Evolutionary conservation across 2,888 invertebrate species (phyloP).

Genomic region (Machimus atricapillus): DNA sequence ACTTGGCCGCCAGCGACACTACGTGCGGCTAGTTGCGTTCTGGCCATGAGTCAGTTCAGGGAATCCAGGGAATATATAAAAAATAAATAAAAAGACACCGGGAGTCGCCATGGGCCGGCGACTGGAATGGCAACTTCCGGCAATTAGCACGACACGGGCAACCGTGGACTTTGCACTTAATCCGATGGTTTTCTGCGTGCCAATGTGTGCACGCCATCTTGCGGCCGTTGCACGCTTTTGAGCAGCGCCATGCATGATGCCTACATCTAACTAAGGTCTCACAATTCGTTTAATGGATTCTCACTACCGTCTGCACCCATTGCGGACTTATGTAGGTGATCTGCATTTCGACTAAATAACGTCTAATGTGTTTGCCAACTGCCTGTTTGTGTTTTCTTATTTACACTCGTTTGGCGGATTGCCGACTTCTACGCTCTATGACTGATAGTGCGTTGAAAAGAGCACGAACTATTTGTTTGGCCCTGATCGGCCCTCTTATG

Average conservation of each 20-base stretch:
- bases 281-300: neutral
- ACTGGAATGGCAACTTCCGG: conserved; percentile 51
- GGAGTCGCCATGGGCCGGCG: conserved; percentile 43
- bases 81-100: conserved; percentile 39
- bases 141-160: conserved; percentile 46
- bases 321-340: neutral
- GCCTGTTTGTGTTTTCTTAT: conserved; percentile 40
- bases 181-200: neutral
- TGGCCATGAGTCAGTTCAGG: conserved; percentile 38
- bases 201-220: neutral
- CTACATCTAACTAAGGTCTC: neutral
- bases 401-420: conserved; percentile 46
- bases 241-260: neutral
- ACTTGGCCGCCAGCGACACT: neutral
- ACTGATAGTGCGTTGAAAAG: neutral
- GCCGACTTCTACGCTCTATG: conserved; percentile 23
- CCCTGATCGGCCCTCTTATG: conserved; percentile 9
- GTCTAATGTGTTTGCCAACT: neutral
- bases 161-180: conserved; percentile 28
- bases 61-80: conserved; percentile 13
- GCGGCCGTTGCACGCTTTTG: neutral
- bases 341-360: neutral
- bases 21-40: neutral
- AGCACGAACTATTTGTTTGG: conserved; percentile 1
- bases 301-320: neutral